Percentiles rank a stretch among this genome's conserved stretches.
phyloP scores from a whole-genome alignment of 2,797 vertebrate genomes.

The Rhodeus uyekii region DNA sequence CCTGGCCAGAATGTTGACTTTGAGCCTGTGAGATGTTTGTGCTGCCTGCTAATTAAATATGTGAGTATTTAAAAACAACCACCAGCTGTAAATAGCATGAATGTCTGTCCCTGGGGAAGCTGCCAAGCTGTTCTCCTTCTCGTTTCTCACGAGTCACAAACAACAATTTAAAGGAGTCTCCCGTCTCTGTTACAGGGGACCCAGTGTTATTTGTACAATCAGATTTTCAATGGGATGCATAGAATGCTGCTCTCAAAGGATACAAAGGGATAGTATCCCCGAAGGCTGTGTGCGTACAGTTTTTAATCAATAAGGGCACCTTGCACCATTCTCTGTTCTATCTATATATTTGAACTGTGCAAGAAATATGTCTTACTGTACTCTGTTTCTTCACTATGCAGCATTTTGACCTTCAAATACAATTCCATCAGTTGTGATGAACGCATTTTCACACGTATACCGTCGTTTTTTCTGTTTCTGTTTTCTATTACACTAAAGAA shows the following conservation, averaged over 20 bases:
- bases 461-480: too few species aligned
- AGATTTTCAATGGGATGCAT: constrained; percentile 67
- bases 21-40: constrained; percentile 54
- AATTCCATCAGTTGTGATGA: neutral
- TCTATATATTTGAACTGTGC: neutral
- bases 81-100: constrained; percentile 77
- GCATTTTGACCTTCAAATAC: too few species aligned
- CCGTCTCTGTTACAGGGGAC: constrained; percentile 65
- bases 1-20: constrained; percentile 40
- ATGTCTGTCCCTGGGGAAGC: constrained; percentile 74
- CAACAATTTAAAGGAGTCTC: constrained; percentile 70
- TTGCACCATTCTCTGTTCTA: constrained; percentile 6
- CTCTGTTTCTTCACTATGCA: neutral
- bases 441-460: neutral
- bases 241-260: constrained; percentile 64
- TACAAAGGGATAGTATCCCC: constrained; percentile 61
- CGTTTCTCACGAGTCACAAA: constrained; percentile 60
- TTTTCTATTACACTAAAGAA: neutral
- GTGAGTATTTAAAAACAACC: constrained; percentile 81
- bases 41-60: constrained; percentile 80
- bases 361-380: neutral
- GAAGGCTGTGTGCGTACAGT: constrained; percentile 65
- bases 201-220: constrained; percentile 69
- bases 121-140: constrained; percentile 76
- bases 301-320: constrained; percentile 70